These are phyloP conservation scores for Myiagra hebetior DNA, from an alignment of 2,113 vertebrate species.

Conservation along the genomic window DNA sequence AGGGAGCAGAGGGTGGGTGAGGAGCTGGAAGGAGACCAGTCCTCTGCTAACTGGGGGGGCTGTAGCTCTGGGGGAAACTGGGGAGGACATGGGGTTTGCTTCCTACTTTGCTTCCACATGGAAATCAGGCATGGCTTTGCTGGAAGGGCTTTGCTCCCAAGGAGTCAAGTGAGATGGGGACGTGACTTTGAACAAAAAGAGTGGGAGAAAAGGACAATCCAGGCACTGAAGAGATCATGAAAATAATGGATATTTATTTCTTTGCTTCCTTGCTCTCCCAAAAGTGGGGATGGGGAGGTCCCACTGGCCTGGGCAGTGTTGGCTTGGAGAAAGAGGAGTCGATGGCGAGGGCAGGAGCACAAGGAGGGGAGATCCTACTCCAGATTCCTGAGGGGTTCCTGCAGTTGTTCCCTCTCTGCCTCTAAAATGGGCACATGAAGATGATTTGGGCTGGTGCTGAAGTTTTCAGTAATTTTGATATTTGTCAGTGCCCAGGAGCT, in stretches of 20 bases:
- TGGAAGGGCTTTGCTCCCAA: neutral
- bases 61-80: neutral
- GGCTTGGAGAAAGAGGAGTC: neutral
- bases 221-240: neutral
- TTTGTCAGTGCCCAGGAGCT: neutral
- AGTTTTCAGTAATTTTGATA: neutral
- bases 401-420: neutral
- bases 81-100: rapidly evolving
- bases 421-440: neutral
- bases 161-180: neutral
- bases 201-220: neutral
- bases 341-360: neutral
- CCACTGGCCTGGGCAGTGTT: neutral
- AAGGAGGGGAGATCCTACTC: neutral
- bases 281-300: neutral
- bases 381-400: neutral
- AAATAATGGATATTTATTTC: neutral
- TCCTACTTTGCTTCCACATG: rapidly evolving
- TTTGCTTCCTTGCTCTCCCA: neutral
- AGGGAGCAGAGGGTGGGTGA: neutral
- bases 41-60: neutral
- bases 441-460: neutral
- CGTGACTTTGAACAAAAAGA: neutral
- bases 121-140: neutral
- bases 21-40: neutral